phyloP scores from a whole-genome alignment of 2,888 invertebrate species.

The Cosmia trapezina region DNA sequence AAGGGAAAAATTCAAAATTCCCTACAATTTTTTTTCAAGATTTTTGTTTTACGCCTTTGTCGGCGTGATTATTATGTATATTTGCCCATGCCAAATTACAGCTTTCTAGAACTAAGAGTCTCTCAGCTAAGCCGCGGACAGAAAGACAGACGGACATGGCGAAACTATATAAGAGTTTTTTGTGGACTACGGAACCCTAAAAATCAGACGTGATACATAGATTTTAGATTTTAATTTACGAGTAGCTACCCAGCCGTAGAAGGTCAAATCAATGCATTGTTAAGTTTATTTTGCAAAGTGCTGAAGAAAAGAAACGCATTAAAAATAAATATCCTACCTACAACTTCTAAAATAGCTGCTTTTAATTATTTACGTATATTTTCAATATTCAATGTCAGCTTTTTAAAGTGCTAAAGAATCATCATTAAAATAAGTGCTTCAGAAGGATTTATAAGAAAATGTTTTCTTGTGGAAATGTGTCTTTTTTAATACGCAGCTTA shows the following conservation, averaged over 20 bases:
- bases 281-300: background rate
- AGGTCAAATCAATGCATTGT: background rate
- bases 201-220: background rate
- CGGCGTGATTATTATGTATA: no score
- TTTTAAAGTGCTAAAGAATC: background rate
- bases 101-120: no score
- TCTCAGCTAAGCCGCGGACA: no score
- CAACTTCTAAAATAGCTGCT: background rate
- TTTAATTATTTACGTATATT: conserved; percentile 3
- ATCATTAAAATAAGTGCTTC: conserved; percentile 29
- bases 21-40: no score
- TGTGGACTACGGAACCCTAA: background rate
- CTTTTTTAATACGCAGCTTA: background rate
- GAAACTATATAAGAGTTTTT: no score
- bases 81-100: no score
- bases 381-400: background rate
- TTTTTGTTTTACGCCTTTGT: no score
- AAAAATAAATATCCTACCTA: background rate
- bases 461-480: conserved; percentile 21
- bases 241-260: no score
- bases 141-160: no score
- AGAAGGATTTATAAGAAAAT: conserved; percentile 12
- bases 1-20: no score
- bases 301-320: background rate
- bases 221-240: background rate